Evolutionary conservation across 2,888 invertebrate genomes (phyloP), one percentile per base, ranked within the genome.

Genomic region (Eremobia ochroleuca): DNA sequence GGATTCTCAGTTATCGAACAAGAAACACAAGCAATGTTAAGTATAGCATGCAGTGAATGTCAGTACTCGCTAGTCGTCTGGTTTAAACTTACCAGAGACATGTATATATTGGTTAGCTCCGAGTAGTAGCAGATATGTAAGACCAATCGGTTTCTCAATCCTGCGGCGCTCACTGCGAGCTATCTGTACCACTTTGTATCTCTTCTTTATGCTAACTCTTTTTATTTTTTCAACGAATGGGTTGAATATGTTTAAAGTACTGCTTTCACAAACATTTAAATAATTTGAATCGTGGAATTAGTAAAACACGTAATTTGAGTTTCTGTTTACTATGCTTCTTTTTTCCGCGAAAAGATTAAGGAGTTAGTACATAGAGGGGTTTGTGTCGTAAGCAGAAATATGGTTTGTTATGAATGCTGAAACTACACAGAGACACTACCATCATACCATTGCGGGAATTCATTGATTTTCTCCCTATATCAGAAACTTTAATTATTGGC

Each of bases 101-200:
- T 62, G 68, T 67, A 75, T n/a, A 66, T 64, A 75, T n/a, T 58
- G 59, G 76, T 75, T 79, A 31, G 55, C 70, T 76, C n/a, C 28
- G 31, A 69, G 65, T 52, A 49, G 37, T 4, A 74, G 62, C 25
- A 40, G 21, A 40, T 65, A 64, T 61, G 34, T 76, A 31, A n/a
- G 76, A 31, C 46, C 72, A 67, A 81, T 78, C 68, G 67, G 66
- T 52, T 70, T 78, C 64, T 73, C 72, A 83, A 81, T 81, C 81
- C 83, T 58, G 40, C 31, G 59, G 55, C 74, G 73, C 61, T 34
- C 67, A 58, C 70, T 61, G 6, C 40, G 28, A 72, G 52, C 70
- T 74, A 67, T 83, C 61, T 37, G 46, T 80, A 61, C 58, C 80
- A 83, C 80, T 83, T 79, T 82, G 79, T 79, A 69, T 79, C 69